These are phyloP conservation scores for Orbicella faveolata DNA, from an alignment of 64 coral and sea anemone species.

Conservation along the genomic window DNA sequence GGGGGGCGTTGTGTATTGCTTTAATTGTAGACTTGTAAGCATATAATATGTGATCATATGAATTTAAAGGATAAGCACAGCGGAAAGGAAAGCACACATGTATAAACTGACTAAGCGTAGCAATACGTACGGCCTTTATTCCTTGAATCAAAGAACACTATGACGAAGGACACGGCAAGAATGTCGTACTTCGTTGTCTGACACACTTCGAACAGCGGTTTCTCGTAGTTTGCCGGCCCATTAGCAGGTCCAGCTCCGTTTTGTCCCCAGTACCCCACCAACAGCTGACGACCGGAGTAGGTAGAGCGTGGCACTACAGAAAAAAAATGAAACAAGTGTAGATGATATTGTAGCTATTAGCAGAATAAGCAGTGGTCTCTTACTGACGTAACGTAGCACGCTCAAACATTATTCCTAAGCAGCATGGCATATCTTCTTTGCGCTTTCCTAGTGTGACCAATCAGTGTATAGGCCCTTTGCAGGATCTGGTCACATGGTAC, in stretches of 20 bases:
- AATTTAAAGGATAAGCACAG: no score
- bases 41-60: no score
- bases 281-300: conserved; percentile 46
- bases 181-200: conserved; percentile 80
- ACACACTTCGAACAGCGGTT: conserved; percentile 61
- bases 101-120: neutral
- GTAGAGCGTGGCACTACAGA: neutral
- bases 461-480: no score
- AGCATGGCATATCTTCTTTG: no score
- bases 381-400: neutral
- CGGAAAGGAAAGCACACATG: no score
- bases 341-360: neutral
- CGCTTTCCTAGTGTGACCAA: no score
- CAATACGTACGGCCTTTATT: conserved; percentile 42
- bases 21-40: no score
- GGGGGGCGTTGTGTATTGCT: no score
- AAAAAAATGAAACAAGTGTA: neutral
- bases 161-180: conserved; percentile 71
- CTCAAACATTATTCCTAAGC: neutral
- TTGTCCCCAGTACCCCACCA: conserved; percentile 96
- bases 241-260: conserved; percentile 79
- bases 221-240: conserved; percentile 81
- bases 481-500: no score
- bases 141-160: conserved; percentile 69
- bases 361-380: neutral